Evolutionary conservation across 37 sponge, comb jelly and placozoan species (phyloP), one percentile per base, ranked within the genome.

Genomic region (Chondrilla cf. caribensis): DNA sequence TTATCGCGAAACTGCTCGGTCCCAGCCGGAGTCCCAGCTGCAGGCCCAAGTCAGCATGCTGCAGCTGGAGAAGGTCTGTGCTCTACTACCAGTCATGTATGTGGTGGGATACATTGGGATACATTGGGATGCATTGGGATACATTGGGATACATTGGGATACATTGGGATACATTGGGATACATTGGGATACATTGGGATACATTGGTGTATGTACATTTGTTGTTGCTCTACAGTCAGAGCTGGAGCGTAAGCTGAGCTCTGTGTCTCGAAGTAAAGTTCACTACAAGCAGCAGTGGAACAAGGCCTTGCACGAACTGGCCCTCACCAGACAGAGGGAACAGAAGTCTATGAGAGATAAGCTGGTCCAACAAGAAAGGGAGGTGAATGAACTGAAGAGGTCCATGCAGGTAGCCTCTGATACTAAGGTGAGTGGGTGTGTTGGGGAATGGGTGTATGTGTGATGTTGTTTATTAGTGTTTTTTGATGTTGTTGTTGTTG

Each of bases 231-330:
- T 70, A 24, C 37, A 92, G 93, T 76, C 43, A 82, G 94, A 97
- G 59, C 77, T 98, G 39, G 94, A 95, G 57, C 87, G 90, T 18
- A 96, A 98, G 78, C 77, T 96, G 25, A 39, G 77, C 2, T 58
- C 92, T 9, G 59, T 86, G 29, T 37, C 77, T 21, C 85, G 87
- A 38, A 87, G 96, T 2, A 95, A 96, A 47, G 85, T 89, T 42
- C 96, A 98, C 82, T 98, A 98, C 91, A 93, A 96, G 79, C 91
- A 98, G 31, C 90, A 96, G 79, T 98, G 99, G 99, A 87, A 83
- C 44, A 81, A 87, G 44, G 90, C 97, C 18, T 79, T 98, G 54
- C 77, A 83, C 38, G 97, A 96, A 44, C 80, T 98, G 21, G 90
- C 95, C 38, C 33, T 75, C 26, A 35, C 39, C n/a, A 82, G 88